These are phyloP conservation scores for Eleginops maclovinus DNA, from an alignment of 2,113 vertebrate genomes.

Conservation along the genomic window DNA sequence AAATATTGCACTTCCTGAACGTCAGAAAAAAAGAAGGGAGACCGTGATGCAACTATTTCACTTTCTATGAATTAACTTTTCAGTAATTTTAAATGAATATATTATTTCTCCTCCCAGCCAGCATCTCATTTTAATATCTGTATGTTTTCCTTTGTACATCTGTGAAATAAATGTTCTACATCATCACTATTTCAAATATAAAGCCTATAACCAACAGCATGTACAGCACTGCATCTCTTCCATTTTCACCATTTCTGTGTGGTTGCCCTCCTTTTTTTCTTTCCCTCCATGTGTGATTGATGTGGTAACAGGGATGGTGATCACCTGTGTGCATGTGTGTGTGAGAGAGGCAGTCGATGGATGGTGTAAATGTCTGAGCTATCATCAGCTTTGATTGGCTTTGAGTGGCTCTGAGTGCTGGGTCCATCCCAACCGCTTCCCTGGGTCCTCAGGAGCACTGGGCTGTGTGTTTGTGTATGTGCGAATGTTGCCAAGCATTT, in stretches of 20 bases:
- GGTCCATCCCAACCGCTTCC: slow-evolving; percentile 72
- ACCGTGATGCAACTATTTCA: neutral
- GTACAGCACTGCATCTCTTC: neutral
- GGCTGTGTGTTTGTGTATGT: slow-evolving; percentile 39
- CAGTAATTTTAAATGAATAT: too few species aligned
- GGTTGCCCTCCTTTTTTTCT: neutral
- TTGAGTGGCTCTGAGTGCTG: slow-evolving; percentile 79
- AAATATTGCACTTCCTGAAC: too few species aligned
- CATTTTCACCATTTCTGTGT: too few species aligned
- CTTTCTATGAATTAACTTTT: neutral
- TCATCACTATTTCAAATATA: neutral
- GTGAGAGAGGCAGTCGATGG: slow-evolving; percentile 34
- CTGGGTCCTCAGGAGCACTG: slow-evolving; percentile 37
- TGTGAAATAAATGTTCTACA: neutral
- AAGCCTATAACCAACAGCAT: neutral
- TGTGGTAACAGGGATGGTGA: neutral
- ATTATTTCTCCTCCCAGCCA: neutral
- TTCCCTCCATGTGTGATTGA: neutral
- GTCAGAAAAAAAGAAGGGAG: neutral
- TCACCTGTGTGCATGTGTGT: neutral
- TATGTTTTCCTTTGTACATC: neutral
- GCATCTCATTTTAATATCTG: neutral
- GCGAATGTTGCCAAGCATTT: slow-evolving; percentile 19
- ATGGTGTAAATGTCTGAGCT: slow-evolving; percentile 61
- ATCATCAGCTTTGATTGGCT: slow-evolving; percentile 79